Percentiles rank a stretch among this genome's conserved stretches.
phyloP scores from a whole-genome alignment of 2,797 vertebrate genomes.

The Centroberyx gerrardi region DNA sequence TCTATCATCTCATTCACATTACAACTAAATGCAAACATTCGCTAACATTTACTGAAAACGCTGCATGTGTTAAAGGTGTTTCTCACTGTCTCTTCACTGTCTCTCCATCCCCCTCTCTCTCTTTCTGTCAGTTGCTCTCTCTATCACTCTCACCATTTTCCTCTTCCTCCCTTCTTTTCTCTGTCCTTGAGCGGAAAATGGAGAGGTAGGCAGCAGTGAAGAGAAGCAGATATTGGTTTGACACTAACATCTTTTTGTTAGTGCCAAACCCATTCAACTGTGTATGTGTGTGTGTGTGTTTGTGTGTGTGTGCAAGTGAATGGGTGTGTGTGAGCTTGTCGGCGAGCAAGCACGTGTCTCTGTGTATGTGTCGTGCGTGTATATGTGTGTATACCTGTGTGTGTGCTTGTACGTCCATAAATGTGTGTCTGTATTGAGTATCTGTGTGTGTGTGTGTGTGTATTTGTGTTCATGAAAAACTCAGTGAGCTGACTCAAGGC shows the following conservation, averaged over 20 bases:
- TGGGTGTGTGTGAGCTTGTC: neutral
- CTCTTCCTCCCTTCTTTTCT: constrained; percentile 41
- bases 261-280: constrained; percentile 64
- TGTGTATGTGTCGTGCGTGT: constrained; percentile 31
- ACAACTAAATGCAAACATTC: constrained; percentile 32
- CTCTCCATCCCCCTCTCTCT: neutral
- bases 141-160: constrained; percentile 38
- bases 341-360: neutral
- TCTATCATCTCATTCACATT: neutral
- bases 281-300: constrained; percentile 44
- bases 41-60: constrained; percentile 51
- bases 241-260: constrained; percentile 80
- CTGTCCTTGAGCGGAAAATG: constrained; percentile 78
- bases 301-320: constrained; percentile 35
- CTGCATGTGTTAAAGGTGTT: constrained; percentile 40
- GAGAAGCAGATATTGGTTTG: constrained; percentile 75
- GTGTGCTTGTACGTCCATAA: neutral
- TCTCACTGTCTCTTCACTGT: neutral
- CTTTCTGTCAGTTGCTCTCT: constrained; percentile 43
- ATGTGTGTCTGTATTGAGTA: constrained; percentile 40
- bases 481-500: constrained; percentile 80
- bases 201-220: constrained; percentile 74
- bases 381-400: constrained; percentile 14
- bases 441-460: constrained; percentile 44
- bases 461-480: constrained; percentile 67